Conservation (phyloP, 2,797 vertebrate species). For the Apogon talboti region DNA sequence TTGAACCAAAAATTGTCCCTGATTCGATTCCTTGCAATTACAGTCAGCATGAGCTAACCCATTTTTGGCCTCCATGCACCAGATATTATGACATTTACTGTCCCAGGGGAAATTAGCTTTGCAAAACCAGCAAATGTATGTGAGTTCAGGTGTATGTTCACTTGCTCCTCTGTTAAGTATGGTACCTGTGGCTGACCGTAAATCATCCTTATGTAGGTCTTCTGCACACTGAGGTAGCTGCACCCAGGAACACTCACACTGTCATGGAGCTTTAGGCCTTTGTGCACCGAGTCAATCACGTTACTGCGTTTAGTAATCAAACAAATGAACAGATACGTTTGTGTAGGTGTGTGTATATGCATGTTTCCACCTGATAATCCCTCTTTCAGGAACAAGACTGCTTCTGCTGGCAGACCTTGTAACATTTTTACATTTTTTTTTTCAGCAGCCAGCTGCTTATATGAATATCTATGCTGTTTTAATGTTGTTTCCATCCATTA, state of each 20-base stretch:
- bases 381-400: background rate
- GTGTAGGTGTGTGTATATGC: constrained; percentile 21
- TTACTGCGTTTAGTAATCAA: constrained; percentile 35
- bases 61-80: constrained; percentile 18
- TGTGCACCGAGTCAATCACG: constrained; percentile 39
- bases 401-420: constrained; percentile 6
- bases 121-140: constrained; percentile 28
- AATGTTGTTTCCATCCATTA: background rate
- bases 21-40: constrained; percentile 27
- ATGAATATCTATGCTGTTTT: background rate
- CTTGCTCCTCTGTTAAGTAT: constrained; percentile 10
- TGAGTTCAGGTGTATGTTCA: constrained; percentile 23
- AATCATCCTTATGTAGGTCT: constrained; percentile 44
- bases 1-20: constrained; percentile 7
- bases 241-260: background rate
- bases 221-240: constrained; percentile 3
- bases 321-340: constrained; percentile 43
- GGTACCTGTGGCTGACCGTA: constrained; percentile 14
- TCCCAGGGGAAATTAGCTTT: constrained; percentile 38
- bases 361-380: constrained; percentile 49
- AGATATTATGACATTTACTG: constrained; percentile 22
- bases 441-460: background rate
- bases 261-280: background rate
- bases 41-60: constrained; percentile 19
- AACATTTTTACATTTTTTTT: background rate